phyloP scores from a whole-genome alignment of 2,797 vertebrate genomes.

The Ctenopoma kingsleyae region DNA sequence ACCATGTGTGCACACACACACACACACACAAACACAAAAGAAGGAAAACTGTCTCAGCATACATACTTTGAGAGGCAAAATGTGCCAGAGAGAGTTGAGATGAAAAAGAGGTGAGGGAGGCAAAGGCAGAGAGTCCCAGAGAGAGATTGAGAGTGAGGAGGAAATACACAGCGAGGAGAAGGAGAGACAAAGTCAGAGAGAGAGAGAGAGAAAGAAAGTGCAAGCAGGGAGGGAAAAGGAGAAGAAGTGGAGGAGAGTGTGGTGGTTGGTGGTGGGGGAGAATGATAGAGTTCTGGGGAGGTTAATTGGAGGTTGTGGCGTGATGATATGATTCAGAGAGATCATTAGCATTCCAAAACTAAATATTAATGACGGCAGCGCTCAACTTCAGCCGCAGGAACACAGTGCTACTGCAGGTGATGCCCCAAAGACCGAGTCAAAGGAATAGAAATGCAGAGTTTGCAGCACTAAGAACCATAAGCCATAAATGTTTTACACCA shows the following conservation, averaged over 20 bases:
- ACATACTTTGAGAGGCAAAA: slow-evolving; percentile 72
- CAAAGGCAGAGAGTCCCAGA: slow-evolving; percentile 69
- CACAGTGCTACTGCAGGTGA: slow-evolving; percentile 63
- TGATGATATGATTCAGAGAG: slow-evolving; percentile 79
- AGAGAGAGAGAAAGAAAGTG: background rate
- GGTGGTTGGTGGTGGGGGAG: background rate
- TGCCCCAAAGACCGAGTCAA: slow-evolving; percentile 55
- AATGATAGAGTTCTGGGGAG: slow-evolving; percentile 62
- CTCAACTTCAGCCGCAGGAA: slow-evolving; percentile 65
- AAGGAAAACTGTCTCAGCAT: slow-evolving; percentile 53
- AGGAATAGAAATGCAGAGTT: slow-evolving; percentile 67
- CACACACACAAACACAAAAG: slow-evolving; percentile 27
- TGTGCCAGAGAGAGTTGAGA: slow-evolving; percentile 74
- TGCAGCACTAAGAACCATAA: slow-evolving; percentile 66
- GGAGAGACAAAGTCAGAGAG: slow-evolving; percentile 31
- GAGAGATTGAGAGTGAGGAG: slow-evolving; percentile 64
- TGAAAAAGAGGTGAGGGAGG: slow-evolving; percentile 76
- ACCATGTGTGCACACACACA: slow-evolving; percentile 14
- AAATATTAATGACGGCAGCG: slow-evolving; percentile 81
- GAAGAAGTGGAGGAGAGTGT: background rate
- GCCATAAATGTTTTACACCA: slow-evolving; percentile 81
- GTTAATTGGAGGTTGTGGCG: slow-evolving; percentile 83
- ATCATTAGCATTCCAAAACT: slow-evolving; percentile 81
- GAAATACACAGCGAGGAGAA: slow-evolving; percentile 35
- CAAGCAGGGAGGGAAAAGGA: slow-evolving; percentile 1